Evolutionary conservation across 2,888 invertebrate species (phyloP).

Genomic region (Maniola hyperantus): DNA sequence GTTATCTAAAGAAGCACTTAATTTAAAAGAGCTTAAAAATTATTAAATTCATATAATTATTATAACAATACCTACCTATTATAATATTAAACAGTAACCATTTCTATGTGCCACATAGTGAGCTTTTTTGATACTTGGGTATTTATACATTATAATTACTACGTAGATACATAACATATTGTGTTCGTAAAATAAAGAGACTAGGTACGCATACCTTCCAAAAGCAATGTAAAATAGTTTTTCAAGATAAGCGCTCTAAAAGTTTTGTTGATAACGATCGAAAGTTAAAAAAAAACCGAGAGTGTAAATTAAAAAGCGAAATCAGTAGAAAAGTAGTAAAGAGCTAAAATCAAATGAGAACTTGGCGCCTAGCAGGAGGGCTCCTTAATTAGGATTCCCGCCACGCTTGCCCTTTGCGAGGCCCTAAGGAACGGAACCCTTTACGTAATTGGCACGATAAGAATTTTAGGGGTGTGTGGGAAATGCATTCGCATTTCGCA

Average conservation of each 20-base stretch:
- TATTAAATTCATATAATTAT: neutral
- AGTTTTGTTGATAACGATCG: neutral
- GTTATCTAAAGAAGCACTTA: neutral
- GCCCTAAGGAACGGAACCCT: constrained; percentile 66
- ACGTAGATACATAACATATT: too few species aligned
- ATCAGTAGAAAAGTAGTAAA: constrained; percentile 28
- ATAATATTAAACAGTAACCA: too few species aligned
- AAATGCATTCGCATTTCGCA: constrained; percentile 63
- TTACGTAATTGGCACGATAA: constrained; percentile 80
- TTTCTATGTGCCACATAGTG: too few species aligned
- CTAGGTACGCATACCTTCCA: too few species aligned
- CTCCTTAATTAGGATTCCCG: constrained; percentile 78
- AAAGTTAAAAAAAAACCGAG: neutral
- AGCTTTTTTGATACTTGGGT: too few species aligned
- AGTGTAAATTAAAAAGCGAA: constrained; percentile 9
- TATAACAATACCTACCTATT: too few species aligned
- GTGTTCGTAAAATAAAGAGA: too few species aligned
- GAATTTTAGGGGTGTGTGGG: constrained; percentile 75
- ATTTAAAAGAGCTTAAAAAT: neutral
- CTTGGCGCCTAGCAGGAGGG: constrained; percentile 59
- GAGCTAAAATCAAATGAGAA: constrained; percentile 38
- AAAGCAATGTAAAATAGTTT: neutral
- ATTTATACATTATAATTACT: too few species aligned
- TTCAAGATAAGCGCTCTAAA: neutral
- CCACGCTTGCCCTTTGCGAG: constrained; percentile 72